Base-by-base conservation (phyloP, 2,888 invertebrate species). In the Cryptophagus acutangulus region DNA sequence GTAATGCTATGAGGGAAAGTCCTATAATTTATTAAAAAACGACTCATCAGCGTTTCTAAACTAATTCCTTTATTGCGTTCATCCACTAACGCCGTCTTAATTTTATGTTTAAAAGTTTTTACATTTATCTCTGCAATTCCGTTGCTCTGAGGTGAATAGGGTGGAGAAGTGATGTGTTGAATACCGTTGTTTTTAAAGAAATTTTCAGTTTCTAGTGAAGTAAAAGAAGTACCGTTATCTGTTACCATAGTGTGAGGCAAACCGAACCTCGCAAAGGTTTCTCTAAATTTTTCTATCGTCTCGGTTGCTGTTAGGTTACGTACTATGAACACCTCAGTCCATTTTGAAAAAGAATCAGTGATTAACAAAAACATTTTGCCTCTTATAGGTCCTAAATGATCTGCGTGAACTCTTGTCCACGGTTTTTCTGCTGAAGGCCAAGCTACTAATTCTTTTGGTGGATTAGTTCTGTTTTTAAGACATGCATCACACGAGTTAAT, bases 161-260 rank as follows among this genome's bases (percentile, higher is more conserved):
- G 42, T 18, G 42, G 36, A 2, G 26, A 17, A 30, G 38, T 45
- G 5, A 45, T 34, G 10, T 45, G 45, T 17, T 39, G 39, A 10
- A 43, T 36, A 6, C 42, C 45, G 18, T 43, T 37, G 13, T 29
- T 43, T 13, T 9, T 25, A 15, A 44, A 35, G 24, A 45, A 45
- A 5, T 10, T 15, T 36, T 43, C 36, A 3, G 24, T 15, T 14
- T 15, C 17, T 36, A 16, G n/a, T 16, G 45, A 37, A 2, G 33
- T 33, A 9, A 44, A 26, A n/a, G 29, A 24, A n/a, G 28, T 13
- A 3, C 31, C 31, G 15, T 39, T 39, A 16, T 39, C 39, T 2
- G 17, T 18, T 12, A 39, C 34, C 4, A 35, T n/a, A 3, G 16
- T n/a, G 3, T 33, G 12, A 6, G 39, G 39, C 3, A 34, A 10